Percentiles rank a stretch among this genome's conserved stretches.
These are phyloP conservation scores for Calidris pygmaea DNA, from an alignment of 2,113 vertebrate genomes.

Conservation along the genomic window DNA sequence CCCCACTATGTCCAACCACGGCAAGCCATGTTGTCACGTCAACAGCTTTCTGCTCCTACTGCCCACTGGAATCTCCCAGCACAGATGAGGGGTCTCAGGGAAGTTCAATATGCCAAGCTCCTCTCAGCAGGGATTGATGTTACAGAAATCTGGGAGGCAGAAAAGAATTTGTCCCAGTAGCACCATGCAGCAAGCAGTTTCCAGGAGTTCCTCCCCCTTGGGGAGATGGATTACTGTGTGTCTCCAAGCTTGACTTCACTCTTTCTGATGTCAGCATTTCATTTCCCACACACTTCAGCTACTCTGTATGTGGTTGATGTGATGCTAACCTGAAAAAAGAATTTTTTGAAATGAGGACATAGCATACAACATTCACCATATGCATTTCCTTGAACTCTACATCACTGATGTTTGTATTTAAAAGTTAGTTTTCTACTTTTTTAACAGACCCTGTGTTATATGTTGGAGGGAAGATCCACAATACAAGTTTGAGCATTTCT, in stretches of 20 bases:
- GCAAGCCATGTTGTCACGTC: neutral
- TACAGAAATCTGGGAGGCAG: neutral
- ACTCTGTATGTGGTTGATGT: neutral
- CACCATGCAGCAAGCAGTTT: neutral
- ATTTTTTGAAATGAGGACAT: neutral
- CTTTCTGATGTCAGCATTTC: neutral
- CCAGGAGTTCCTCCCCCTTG: neutral
- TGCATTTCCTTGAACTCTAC: neutral
- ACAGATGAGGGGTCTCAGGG: neutral
- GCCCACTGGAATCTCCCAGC: neutral
- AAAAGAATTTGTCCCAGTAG: neutral
- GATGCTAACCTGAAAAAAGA: neutral
- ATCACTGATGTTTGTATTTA: neutral
- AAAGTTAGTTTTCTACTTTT: neutral
- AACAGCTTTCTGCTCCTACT: neutral
- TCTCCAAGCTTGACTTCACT: neutral
- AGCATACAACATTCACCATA: neutral
- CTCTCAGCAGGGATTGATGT: neutral
- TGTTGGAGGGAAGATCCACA: neutral
- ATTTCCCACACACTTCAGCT: neutral
- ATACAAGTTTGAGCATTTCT: neutral
- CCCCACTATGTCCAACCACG: neutral
- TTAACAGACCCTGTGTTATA: neutral
- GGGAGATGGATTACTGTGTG: neutral
- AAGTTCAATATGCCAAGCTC: neutral